Conservation (phyloP, 2,888 invertebrate species). For the Horisme vitalbata region DNA sequence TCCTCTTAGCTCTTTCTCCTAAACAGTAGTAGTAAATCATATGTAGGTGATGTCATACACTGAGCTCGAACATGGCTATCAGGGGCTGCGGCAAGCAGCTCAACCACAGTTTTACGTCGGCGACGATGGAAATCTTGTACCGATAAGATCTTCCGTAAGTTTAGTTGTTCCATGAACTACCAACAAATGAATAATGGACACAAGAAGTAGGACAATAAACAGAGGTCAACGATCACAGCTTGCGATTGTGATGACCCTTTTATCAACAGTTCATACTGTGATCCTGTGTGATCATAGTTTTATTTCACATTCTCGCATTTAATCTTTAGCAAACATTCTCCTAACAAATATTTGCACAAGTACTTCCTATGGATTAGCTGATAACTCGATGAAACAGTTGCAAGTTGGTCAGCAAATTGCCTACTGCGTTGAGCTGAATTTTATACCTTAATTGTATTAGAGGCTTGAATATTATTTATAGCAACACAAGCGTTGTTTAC, state of each 20-base stretch:
- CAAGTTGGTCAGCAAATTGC: slow-evolving; percentile 13
- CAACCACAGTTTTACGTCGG: slow-evolving; percentile 89
- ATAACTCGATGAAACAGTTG: slow-evolving; percentile 19
- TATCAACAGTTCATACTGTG: slow-evolving; percentile 4
- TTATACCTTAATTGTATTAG: slow-evolving; percentile 41
- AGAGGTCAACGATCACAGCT: slow-evolving; percentile 17
- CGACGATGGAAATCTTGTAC: slow-evolving; percentile 85
- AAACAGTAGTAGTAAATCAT: slow-evolving; percentile 16
- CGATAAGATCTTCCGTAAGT: slow-evolving; percentile 84
- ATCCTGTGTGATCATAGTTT: neutral
- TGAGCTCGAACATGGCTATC: slow-evolving; percentile 96
- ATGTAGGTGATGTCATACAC: slow-evolving; percentile 92
- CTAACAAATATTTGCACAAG: slow-evolving; percentile 23
- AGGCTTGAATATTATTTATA: slow-evolving; percentile 52
- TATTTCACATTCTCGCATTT: slow-evolving; percentile 7
- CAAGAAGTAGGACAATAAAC: slow-evolving; percentile 12
- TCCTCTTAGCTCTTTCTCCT: neutral
- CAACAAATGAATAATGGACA: neutral
- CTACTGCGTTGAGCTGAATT: slow-evolving; percentile 16
- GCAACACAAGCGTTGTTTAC: slow-evolving; percentile 51
- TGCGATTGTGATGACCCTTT: slow-evolving; percentile 12
- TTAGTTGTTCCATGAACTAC: slow-evolving; percentile 7
- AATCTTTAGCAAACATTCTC: slow-evolving; percentile 21
- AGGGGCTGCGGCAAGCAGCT: slow-evolving; percentile 89
- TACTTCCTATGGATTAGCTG: slow-evolving; percentile 17